Percentiles rank a stretch among this genome's conserved stretches.
phyloP scores from a whole-genome alignment of 2,797 vertebrate species.

The Sebastes wilsoni region DNA sequence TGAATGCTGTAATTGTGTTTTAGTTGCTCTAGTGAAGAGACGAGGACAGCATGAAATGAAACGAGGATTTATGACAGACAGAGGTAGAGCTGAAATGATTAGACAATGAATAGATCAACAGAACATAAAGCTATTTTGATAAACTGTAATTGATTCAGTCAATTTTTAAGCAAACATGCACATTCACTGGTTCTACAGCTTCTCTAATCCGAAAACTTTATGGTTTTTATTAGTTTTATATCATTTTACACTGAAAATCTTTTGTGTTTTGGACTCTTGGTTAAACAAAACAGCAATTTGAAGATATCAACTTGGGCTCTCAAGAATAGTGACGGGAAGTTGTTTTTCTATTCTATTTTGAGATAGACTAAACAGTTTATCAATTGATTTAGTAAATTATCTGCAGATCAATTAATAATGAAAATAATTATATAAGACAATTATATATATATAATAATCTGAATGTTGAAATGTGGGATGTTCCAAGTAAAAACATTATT shows the following conservation, averaged over 20 bases:
- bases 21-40: background rate
- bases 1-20: background rate
- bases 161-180: background rate
- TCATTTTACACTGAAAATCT: background rate
- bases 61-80: background rate
- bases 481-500: background rate
- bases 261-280: background rate
- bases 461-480: background rate
- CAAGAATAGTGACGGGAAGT: background rate
- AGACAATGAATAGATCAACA: background rate
- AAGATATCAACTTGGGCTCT: background rate
- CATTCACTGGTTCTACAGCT: background rate
- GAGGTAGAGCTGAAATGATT: background rate
- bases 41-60: background rate
- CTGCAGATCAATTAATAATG: background rate
- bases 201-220: background rate
- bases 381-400: background rate
- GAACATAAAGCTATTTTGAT: background rate
- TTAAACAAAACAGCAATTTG: background rate
- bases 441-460: background rate
- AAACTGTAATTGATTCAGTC: background rate
- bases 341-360: background rate
- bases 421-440: background rate
- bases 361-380: background rate
- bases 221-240: background rate